These are phyloP conservation scores for Trichogramma evanescens DNA, from an alignment of 2,888 invertebrate genomes.

Conservation along the genomic window DNA sequence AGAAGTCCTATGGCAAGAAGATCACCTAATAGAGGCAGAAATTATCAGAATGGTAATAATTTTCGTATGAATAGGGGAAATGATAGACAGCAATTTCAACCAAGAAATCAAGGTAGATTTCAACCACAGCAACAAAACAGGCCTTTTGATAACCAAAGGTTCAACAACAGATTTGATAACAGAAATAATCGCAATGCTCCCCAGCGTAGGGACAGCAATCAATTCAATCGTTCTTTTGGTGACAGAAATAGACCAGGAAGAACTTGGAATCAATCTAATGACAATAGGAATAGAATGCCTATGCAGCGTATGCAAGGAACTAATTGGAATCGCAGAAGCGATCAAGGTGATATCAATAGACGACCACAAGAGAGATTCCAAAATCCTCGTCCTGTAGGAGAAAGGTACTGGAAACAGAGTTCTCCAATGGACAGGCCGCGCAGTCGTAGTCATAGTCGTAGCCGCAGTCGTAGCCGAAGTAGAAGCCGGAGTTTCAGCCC, in stretches of 20 bases:
- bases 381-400: neutral
- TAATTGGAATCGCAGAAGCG: conserved; percentile 19
- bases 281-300: conserved; percentile 21
- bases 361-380: conserved; percentile 13
- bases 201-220: conserved; percentile 22
- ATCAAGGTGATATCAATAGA: conserved; percentile 20
- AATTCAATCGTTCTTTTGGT: conserved; percentile 19
- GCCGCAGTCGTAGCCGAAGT: neutral
- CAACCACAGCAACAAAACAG: conserved; percentile 12
- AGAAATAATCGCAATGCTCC: conserved; percentile 22
- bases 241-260: conserved; percentile 23
- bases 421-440: conserved; percentile 12
- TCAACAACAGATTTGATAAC: conserved; percentile 24
- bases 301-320: conserved; percentile 19
- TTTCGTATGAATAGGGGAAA: conserved; percentile 14
- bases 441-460: neutral
- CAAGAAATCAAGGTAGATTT: conserved; percentile 20
- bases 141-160: conserved; percentile 21
- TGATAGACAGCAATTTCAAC: conserved; percentile 12
- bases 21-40: conserved; percentile 10
- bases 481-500: neutral
- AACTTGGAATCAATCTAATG: conserved; percentile 20
- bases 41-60: conserved; percentile 20
- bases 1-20: conserved; percentile 12
- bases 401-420: conserved; percentile 15